These are phyloP conservation scores for Telmatherina bonti DNA, from an alignment of 2,797 vertebrate genomes.

Conservation along the genomic window DNA sequence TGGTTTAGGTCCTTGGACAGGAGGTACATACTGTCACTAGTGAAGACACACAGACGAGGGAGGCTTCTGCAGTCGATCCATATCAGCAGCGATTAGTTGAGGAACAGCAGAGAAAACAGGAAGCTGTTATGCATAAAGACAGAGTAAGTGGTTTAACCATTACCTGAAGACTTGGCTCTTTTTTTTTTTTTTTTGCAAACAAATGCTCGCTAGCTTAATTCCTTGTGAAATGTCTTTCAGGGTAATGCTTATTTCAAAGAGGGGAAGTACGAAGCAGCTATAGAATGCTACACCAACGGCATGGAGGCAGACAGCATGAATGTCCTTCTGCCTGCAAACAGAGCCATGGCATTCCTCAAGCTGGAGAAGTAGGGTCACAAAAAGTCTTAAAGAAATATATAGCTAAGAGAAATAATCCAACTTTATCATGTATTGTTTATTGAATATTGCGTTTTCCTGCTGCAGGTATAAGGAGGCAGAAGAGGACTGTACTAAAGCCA, in stretches of 20 bases:
- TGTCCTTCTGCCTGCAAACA: slow-evolving; percentile 92
- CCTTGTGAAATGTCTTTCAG: slow-evolving; percentile 68
- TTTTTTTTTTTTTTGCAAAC: not conserved
- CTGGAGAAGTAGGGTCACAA: slow-evolving; percentile 84
- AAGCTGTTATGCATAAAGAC: slow-evolving; percentile 92
- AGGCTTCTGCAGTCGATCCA: slow-evolving; percentile 39
- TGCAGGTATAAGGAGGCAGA: slow-evolving; percentile 92
- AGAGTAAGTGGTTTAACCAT: slow-evolving; percentile 77
- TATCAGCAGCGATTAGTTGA: slow-evolving; percentile 75
- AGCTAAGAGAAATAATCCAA: too few relatives aligned
- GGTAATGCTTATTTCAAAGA: slow-evolving; percentile 98
- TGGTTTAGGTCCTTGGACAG: slow-evolving; percentile 77
- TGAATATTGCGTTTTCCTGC: not conserved
- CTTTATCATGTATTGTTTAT: not conserved
- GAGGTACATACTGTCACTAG: slow-evolving; percentile 49
- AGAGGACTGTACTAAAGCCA: slow-evolving; percentile 90
- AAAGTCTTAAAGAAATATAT: not conserved
- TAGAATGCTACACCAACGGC: slow-evolving; percentile 92
- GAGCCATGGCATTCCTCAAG: slow-evolving; percentile 97
- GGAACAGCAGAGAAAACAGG: slow-evolving; percentile 87
- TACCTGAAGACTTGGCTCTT: not conserved
- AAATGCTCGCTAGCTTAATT: not conserved
- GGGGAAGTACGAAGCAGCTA: slow-evolving; percentile 91
- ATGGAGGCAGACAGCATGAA: slow-evolving; percentile 91
- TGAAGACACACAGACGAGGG: slow-evolving; percentile 24